Percentiles rank a stretch among this genome's conserved stretches.
Evolutionary conservation across 2,888 invertebrate species (phyloP).

Genomic region (Phorcus lineatus): DNA sequence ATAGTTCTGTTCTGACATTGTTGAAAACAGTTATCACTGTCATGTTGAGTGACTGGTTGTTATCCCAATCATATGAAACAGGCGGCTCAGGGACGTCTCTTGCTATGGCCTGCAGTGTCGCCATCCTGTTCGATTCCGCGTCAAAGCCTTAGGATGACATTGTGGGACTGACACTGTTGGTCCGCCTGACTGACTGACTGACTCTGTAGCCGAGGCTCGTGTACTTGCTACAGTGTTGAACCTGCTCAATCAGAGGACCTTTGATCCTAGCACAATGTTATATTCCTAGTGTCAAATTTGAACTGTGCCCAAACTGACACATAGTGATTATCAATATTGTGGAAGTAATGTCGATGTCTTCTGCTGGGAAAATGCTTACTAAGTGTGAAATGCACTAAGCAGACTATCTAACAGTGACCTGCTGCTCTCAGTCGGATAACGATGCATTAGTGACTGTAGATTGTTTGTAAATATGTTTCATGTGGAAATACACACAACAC

Average conservation of each 20-base stretch:
- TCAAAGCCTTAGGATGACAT: neutral
- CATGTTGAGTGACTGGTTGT: conserved; percentile 12
- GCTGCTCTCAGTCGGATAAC: neutral
- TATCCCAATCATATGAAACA: neutral
- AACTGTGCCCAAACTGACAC: neutral
- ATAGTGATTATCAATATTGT: neutral
- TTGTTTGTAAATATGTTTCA: conserved; percentile 2
- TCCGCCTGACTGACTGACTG: too few species aligned
- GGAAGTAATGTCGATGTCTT: neutral
- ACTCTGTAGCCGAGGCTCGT: too few species aligned
- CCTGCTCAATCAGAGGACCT: neutral
- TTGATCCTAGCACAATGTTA: neutral
- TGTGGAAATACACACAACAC: neutral
- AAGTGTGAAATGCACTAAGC: neutral
- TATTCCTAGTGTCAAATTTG: neutral
- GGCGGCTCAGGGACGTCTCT: conserved; percentile 1
- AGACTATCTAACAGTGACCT: conserved; percentile 8
- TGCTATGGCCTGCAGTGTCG: neutral
- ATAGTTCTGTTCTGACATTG: neutral
- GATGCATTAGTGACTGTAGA: conserved; percentile 7
- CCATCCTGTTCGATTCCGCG: conserved; percentile 4
- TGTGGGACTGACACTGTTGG: too few species aligned
- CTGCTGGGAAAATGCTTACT: neutral
- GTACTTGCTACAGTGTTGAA: neutral
- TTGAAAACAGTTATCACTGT: conserved; percentile 6